These are phyloP conservation scores for Athetis lepigone DNA, from an alignment of 2,888 invertebrate species.

Conservation along the genomic window DNA sequence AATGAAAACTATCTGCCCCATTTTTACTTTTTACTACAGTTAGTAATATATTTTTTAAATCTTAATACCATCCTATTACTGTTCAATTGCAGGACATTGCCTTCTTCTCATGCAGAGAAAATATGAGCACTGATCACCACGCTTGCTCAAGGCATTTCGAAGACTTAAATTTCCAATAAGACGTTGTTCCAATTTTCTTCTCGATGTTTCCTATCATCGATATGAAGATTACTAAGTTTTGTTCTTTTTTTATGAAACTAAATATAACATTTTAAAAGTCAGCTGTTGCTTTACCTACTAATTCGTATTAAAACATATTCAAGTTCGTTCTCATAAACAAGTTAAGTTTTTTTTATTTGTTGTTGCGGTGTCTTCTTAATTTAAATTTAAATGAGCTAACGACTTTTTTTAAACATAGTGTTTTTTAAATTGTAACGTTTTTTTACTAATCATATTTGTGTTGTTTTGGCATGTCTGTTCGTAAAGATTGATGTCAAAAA, in stretches of 20 bases:
- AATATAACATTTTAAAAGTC: conserved; percentile 9
- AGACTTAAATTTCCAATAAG: no score
- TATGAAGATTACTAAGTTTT: background rate
- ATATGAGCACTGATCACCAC: no score
- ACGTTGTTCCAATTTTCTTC: no score
- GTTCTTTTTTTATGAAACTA: background rate
- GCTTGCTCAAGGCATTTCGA: no score
- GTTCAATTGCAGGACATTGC: no score
- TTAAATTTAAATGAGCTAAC: conserved; percentile 54
- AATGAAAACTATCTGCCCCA: no score
- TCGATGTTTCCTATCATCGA: no score
- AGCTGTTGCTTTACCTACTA: conserved; percentile 8
- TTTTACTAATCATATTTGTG: conserved; percentile 47
- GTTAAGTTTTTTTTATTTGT: conserved; percentile 28
- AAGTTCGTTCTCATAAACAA: conserved; percentile 26
- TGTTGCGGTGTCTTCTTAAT: conserved; percentile 40
- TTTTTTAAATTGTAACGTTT: conserved; percentile 51
- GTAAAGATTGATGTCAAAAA: conserved; percentile 35
- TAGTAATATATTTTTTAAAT: no score
- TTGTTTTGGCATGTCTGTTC: conserved; percentile 50
- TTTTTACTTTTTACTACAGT: background rate
- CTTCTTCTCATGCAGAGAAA: no score
- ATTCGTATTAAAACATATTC: conserved; percentile 21
- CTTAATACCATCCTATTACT: no score
- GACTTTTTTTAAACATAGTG: conserved; percentile 55